These are phyloP conservation scores for Philotrypesis tridentata DNA, from an alignment of 1,140 invertebrate species.

Conservation along the genomic window DNA sequence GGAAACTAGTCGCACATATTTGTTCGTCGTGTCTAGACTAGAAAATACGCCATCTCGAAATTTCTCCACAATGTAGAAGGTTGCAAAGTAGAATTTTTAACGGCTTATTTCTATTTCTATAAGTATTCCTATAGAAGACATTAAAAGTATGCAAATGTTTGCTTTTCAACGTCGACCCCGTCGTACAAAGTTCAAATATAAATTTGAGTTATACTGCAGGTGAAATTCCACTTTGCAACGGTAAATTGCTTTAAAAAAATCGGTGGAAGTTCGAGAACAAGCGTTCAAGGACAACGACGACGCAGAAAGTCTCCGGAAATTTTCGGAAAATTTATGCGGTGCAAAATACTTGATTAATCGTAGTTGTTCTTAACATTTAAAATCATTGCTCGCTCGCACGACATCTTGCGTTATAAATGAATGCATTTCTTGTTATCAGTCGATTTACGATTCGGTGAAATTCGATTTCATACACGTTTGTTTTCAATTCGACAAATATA, in stretches of 20 bases:
- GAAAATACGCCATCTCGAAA: slow-evolving; percentile 46
- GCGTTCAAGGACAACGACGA: slow-evolving; percentile 45
- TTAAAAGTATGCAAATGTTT: not conserved
- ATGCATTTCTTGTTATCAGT: slow-evolving; percentile 33
- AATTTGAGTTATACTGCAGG: not conserved
- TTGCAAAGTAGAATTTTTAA: slow-evolving; percentile 36
- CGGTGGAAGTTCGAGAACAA: slow-evolving; percentile 47
- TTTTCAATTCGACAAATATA: slow-evolving; percentile 34
- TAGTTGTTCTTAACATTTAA: slow-evolving; percentile 43
- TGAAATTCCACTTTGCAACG: slow-evolving; percentile 43
- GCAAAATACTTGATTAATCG: slow-evolving; percentile 40
- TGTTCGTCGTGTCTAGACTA: slow-evolving; percentile 51
- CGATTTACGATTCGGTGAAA: slow-evolving; percentile 27
- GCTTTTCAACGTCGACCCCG: not conserved
- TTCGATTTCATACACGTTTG: slow-evolving; percentile 13
- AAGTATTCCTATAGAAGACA: not conserved
- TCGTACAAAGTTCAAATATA: not conserved
- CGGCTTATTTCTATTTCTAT: not conserved
- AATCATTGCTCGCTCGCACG: not conserved
- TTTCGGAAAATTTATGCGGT: slow-evolving; percentile 34
- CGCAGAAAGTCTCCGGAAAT: slow-evolving; percentile 25
- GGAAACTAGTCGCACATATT: slow-evolving; percentile 30
- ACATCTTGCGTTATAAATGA: slow-evolving; percentile 16
- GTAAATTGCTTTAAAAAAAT: slow-evolving; percentile 29
- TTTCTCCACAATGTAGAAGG: slow-evolving; percentile 21